Base-by-base conservation (phyloP, 2,797 vertebrate species). In the Labeo calbasu region DNA sequence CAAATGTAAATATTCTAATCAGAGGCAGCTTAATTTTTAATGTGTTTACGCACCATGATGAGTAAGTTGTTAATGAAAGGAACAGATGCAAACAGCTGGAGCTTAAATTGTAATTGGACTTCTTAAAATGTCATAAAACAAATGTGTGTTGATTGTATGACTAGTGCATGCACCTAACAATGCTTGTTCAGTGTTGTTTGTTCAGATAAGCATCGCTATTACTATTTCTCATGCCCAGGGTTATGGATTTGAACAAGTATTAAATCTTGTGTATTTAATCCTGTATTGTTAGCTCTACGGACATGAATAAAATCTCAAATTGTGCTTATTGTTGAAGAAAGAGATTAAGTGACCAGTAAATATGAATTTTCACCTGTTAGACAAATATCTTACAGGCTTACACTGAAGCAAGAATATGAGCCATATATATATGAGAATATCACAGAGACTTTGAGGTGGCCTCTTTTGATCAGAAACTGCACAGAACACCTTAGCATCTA, bases 1-100 rank as follows among this genome's bases (percentile, higher is more conserved):
- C 53, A 61, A 72, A 86, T 76, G 68, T 84, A 88, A 87, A 86
- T 85, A 87, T 85, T 85, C 63, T 68, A 85, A 87, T 85, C 66
- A 78, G 79, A 81, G 72, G 69, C 19, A 84, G 84, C 55, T 86
- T 82, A 55, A 84, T 85, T 78, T 88, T 79, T 77, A 77, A 85
- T 86, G 66, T 81, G 51, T 87, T 87, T 87, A 86, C 66, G 50
- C 81, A 79, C 51, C 50, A 65, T 28, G 40, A 77, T 80, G 55
- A 87, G 73, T 32, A 57, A 50, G 48, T 53, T 75, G 81, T 53
- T 55, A 75, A 76, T 75, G 59, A 75, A 77, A 8, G 61, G 50
- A 76, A 66, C 81, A 40, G 81, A 83, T 77, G 66, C 76, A 48
- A 61, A 61, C 75, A 78, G 72, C 70, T 65, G 46, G 55, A n/a